Evolutionary conservation across 35 echinoderm and acorn worm genomes (phyloP).

Genomic region (Ophioderma brevispina): DNA sequence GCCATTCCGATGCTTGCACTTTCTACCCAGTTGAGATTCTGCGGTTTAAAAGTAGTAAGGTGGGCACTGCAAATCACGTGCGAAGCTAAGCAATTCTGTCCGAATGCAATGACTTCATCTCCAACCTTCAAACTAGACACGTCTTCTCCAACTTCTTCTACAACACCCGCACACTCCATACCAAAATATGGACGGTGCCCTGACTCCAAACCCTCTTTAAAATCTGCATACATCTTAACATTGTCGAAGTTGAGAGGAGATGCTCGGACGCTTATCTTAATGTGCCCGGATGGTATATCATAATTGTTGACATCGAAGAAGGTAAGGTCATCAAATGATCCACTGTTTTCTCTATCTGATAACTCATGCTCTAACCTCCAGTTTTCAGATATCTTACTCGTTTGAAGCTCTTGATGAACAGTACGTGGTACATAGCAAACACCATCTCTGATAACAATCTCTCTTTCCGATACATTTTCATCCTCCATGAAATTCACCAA

Average conservation of each 20-base stretch:
- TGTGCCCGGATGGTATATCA: slow-evolving; percentile 22
- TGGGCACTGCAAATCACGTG: slow-evolving; percentile 39
- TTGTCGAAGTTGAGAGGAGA: slow-evolving; percentile 57
- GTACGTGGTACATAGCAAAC: not conserved
- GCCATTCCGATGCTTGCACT: slow-evolving; percentile 44
- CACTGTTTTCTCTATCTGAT: not conserved
- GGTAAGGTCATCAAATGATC: slow-evolving; percentile 52
- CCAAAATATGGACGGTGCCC: slow-evolving; percentile 24
- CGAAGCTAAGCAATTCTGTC: slow-evolving; percentile 65
- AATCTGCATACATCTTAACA: slow-evolving; percentile 18
- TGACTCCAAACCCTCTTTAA: slow-evolving; percentile 8
- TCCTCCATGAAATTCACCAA: slow-evolving; percentile 6
- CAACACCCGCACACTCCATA: slow-evolving; percentile 60
- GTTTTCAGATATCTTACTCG: not conserved
- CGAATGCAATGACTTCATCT: slow-evolving; percentile 70
- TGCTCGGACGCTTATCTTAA: slow-evolving; percentile 56
- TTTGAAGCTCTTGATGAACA: slow-evolving; percentile 15
- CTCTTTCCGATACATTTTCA: not conserved
- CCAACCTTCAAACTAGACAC: slow-evolving; percentile 52
- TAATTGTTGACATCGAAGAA: slow-evolving; percentile 20
- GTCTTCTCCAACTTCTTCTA: slow-evolving; percentile 71
- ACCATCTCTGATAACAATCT: slow-evolving; percentile 17
- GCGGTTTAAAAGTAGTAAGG: slow-evolving; percentile 54
- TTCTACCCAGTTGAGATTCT: slow-evolving; percentile 47
- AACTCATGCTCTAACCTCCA: slow-evolving; percentile 25